These are phyloP conservation scores for Syncerus caffer DNA, from an alignment of 2,797 vertebrate genomes.

Conservation along the genomic window DNA sequence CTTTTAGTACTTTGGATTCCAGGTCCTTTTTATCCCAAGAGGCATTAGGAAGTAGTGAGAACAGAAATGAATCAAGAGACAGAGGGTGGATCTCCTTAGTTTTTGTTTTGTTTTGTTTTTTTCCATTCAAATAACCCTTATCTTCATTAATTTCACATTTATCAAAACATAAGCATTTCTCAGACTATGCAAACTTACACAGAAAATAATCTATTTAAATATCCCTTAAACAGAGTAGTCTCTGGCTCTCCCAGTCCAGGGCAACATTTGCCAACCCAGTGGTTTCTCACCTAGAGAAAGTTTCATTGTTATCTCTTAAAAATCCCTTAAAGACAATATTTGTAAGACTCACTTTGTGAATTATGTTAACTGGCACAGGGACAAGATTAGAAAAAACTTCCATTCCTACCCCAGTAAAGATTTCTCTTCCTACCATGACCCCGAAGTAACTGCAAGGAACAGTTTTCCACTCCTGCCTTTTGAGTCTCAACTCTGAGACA, in stretches of 20 bases:
- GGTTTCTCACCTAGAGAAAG: neutral
- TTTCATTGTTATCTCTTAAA: neutral
- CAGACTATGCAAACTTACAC: neutral
- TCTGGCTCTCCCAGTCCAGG: neutral
- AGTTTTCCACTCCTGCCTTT: neutral
- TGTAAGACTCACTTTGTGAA: neutral
- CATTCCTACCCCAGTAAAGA: neutral
- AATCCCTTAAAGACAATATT: neutral
- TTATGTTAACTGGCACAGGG: neutral
- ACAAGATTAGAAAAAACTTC: neutral
- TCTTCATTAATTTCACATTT: neutral
- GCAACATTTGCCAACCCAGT: neutral
- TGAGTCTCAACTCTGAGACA: neutral
- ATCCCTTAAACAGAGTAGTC: neutral
- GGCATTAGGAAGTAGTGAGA: neutral
- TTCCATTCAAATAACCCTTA: neutral
- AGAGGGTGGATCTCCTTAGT: neutral
- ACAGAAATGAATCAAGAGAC: neutral
- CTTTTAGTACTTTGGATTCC: neutral
- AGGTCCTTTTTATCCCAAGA: neutral
- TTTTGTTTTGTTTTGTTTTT: neutral
- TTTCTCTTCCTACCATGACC: neutral
- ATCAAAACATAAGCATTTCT: neutral
- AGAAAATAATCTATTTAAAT: neutral
- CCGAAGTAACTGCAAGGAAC: neutral